Base-by-base conservation (phyloP, 2,113 vertebrate species). In the Tetrax tetrax region DNA sequence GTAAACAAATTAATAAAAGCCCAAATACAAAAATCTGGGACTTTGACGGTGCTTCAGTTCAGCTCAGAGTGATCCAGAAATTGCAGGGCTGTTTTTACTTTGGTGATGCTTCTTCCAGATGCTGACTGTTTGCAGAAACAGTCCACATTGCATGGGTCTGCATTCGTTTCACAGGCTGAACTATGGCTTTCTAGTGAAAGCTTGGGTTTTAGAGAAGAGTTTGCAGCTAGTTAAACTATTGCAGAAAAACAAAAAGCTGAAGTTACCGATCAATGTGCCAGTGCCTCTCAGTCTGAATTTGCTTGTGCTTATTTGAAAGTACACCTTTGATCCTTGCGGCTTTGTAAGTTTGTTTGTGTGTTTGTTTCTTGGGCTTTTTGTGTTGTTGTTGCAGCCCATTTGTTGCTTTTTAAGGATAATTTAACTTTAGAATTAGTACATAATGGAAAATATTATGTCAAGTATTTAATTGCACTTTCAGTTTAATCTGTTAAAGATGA, bases 401-500 rank as follows among this genome's bases (percentile, higher is more conserved):
- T 92, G 66, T 69, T 93, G 18, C 37, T 86, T 86, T 86, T 90
- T 76, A 88, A 92, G 79, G 41, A 69, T 5, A 7, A 80, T 88
- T 54, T 66, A 83, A 59, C 41, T 90, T 93, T 74, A 93, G 57
- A 94, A 92, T 80, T 69, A 77, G 75, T 45, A 37, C 63, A 80
- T 50, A 88, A 93, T 70, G 63, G 71, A 94, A 94, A 83, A 87
- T 54, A 3, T 82, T 85, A 82, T 64, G 51, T 82, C 50, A 83
- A 70, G 24, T 14, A 65, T 75, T 87, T 95, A 18, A 56, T 28
- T 80, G 63, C 3, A 10, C 27, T 89, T 90, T 89, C 69, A 51
- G 29, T 94, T 85, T 85, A 93, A 91, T 87, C 27, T 25, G 5
- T 94, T 91, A 95, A 91, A 94, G 65, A 68, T 61, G 33, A 63